These are phyloP conservation scores for Anastrepha obliqua DNA, from an alignment of 1,140 invertebrate genomes.

Conservation along the genomic window DNA sequence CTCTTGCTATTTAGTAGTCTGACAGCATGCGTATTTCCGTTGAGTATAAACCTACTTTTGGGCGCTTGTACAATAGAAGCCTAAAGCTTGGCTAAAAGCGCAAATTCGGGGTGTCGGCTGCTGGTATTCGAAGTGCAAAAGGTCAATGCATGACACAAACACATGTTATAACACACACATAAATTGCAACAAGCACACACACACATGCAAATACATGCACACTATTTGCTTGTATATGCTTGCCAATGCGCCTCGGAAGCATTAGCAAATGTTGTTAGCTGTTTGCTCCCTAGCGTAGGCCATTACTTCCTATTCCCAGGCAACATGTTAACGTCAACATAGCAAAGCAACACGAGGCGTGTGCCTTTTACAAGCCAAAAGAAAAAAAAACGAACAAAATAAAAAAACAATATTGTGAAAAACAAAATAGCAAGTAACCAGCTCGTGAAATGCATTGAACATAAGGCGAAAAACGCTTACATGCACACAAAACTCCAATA, in stretches of 20 bases:
- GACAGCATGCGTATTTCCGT: neutral
- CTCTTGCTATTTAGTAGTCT: neutral
- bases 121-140: slow-evolving; percentile 38
- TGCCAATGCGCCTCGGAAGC: too few relatives aligned
- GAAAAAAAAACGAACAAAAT: neutral
- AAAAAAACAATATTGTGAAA: neutral
- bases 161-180: neutral
- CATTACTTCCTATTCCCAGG: neutral
- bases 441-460: too few relatives aligned
- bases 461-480: too few relatives aligned
- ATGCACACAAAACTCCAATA: neutral
- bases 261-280: slow-evolving; percentile 23
- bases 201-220: neutral
- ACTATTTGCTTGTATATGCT: neutral
- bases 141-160: slow-evolving; percentile 25
- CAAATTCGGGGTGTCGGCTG: neutral
- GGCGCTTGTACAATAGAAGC: neutral
- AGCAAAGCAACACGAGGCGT: neutral
- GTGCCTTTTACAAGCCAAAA: neutral
- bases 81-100: neutral
- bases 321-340: neutral
- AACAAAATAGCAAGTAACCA: neutral
- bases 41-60: slow-evolving; percentile 30
- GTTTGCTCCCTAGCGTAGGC: slow-evolving; percentile 2
- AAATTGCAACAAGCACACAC: neutral